phyloP scores from a whole-genome alignment of 2,888 invertebrate genomes.

The Heterodera filipjevi region DNA sequence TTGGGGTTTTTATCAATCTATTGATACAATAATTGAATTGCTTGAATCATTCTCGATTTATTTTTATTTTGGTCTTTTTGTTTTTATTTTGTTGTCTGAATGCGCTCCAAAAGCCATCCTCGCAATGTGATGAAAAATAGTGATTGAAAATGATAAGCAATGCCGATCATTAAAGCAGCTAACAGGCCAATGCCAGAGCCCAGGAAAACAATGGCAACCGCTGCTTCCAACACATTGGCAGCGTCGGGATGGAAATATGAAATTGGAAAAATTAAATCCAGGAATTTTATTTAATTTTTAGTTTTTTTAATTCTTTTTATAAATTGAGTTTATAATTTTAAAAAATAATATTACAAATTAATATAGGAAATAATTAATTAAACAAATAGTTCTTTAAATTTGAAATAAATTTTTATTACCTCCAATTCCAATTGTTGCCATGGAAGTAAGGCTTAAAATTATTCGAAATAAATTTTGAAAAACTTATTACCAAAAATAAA shows the following conservation, averaged over 20 bases:
- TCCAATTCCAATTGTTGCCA: slow-evolving; percentile 45
- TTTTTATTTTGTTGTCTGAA: slow-evolving; percentile 4
- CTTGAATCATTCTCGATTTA: no score
- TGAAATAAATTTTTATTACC: slow-evolving; percentile 10
- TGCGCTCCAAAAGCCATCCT: slow-evolving; percentile 27
- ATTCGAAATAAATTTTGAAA: slow-evolving; percentile 15
- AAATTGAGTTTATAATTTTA: no score
- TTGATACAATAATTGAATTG: no score
- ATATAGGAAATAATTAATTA: no score
- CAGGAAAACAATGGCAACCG: slow-evolving; percentile 42
- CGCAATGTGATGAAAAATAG: slow-evolving; percentile 33
- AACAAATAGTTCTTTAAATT: no score
- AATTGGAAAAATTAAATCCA: background rate
- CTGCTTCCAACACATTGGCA: slow-evolving; percentile 33
- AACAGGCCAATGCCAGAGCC: slow-evolving; percentile 42
- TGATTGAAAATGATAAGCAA: slow-evolving; percentile 44
- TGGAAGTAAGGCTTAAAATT: slow-evolving; percentile 35
- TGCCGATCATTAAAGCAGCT: slow-evolving; percentile 43
- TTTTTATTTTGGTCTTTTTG: no score
- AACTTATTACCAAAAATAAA: slow-evolving; percentile 41
- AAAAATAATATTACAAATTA: no score
- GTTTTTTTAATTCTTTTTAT: no score
- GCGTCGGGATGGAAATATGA: slow-evolving; percentile 36
- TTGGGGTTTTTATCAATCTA: no score
- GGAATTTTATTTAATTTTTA: no score